Base-by-base conservation (phyloP, 2,888 invertebrate genomes). In the Strigamia transsilvanica region DNA sequence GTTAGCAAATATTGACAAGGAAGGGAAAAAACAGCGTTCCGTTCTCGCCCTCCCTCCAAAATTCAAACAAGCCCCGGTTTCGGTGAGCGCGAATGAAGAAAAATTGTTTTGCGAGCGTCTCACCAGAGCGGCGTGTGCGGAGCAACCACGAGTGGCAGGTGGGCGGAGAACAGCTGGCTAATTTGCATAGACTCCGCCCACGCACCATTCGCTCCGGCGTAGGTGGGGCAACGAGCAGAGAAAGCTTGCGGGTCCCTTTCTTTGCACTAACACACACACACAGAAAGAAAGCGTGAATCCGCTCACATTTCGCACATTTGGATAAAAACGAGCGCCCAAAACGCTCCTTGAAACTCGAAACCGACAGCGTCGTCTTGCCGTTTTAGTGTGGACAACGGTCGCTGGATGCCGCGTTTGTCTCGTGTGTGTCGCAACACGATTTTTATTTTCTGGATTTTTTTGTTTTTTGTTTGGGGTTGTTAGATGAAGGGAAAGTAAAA, bases 151-250 rank as follows among this genome's bases (percentile, higher is more conserved):
- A 66, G 66, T 66, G 66, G 66, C 66, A 66, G 66, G 66, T 66
- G 66, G 66, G 66, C 66, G 66, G 66, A 66, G 66, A 66, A 66
- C 66, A 66, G 66, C 66, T 66, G 66, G 66, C 66, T 66, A 23
- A 66, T 66, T 66, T 66, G 66, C 66, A 66, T 66, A 66, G 66
- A 66, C 61, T 66, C 66, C 66, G 66, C 66, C 66, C 66, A 66
- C 66, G 66, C 66, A 23, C 12, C 66, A 32, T 66, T 66, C 66
- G 66, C 66, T 66, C 66, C 66, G 23, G 34, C n/a, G 61, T 27
- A 66, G 66, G 66, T 66, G 66, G 66, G 66, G 66, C 66, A 18
- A 66, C 66, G 27, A 23, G 66, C 7, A 27, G 27, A 7, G 27
- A 27, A 32, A 66, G 15, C 13, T 4, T 51, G 66, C 13, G 27